Conservation (phyloP, 2,888 invertebrate genomes). For the Isoperla grammatica region DNA sequence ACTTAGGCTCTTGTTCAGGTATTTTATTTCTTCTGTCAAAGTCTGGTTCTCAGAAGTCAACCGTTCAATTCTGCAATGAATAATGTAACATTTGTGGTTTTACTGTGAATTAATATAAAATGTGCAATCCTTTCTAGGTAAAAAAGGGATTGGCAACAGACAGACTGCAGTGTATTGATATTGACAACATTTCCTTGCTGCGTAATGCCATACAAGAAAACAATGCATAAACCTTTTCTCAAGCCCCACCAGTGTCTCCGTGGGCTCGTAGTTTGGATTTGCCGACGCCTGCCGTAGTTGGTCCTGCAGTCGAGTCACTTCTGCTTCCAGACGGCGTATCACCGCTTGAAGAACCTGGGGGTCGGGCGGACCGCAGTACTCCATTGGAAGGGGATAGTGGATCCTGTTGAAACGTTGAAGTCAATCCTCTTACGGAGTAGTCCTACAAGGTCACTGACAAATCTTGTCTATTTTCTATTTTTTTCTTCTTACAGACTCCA, state of each 20-base stretch:
- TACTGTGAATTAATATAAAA: too few species aligned
- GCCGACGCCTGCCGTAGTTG: constrained; percentile 24
- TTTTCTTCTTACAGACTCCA: too few species aligned
- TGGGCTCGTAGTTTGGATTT: constrained; percentile 30
- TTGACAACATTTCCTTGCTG: too few species aligned
- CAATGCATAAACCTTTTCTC: constrained; percentile 1
- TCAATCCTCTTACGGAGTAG: constrained; percentile 25
- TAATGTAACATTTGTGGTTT: too few species aligned
- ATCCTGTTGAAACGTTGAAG: constrained; percentile 41
- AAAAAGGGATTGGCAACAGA: too few species aligned
- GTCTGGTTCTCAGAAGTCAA: constrained; percentile 39
- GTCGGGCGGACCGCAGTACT: constrained; percentile 51
- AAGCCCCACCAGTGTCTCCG: not conserved
- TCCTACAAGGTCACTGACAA: too few species aligned
- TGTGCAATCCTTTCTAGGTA: too few species aligned
- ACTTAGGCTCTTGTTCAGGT: constrained; percentile 33
- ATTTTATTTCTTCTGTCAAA: constrained; percentile 37
- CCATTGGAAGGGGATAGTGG: constrained; percentile 50
- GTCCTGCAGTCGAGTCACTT: constrained; percentile 42
- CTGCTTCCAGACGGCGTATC: constrained; percentile 46
- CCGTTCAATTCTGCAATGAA: constrained; percentile 38
- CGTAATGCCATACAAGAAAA: too few species aligned
- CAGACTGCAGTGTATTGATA: too few species aligned
- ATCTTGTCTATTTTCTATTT: too few species aligned
- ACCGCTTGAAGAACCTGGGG: constrained; percentile 47